phyloP scores from a whole-genome alignment of 2,797 vertebrate genomes.

The Tapirus indicus region DNA sequence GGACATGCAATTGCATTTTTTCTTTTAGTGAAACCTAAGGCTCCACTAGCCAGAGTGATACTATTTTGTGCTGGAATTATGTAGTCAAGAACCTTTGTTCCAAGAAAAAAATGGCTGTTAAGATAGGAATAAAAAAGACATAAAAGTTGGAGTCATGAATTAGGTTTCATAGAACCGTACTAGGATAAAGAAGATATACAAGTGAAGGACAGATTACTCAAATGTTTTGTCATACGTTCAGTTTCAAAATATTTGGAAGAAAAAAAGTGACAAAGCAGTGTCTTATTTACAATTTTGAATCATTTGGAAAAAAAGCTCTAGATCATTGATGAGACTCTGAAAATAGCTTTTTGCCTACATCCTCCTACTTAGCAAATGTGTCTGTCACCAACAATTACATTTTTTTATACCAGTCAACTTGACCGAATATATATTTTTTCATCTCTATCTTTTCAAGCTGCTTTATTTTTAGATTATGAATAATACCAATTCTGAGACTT shows the following conservation, averaged over 20 bases:
- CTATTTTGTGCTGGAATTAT: not conserved
- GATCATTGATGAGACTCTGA: constrained; percentile 9
- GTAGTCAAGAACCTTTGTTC: not conserved
- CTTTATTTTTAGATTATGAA: not conserved
- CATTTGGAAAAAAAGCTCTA: not conserved
- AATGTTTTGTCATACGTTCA: not conserved
- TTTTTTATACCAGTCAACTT: not conserved
- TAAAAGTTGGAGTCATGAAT: not conserved
- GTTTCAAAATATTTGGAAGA: constrained; percentile 6
- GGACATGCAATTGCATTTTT: not conserved
- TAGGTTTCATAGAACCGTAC: not conserved
- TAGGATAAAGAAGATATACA: constrained; percentile 5
- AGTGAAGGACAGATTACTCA: not conserved
- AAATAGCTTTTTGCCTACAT: not conserved
- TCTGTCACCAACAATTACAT: not conserved
- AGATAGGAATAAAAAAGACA: not conserved
- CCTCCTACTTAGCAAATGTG: not conserved
- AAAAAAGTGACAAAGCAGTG: not conserved
- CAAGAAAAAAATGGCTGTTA: not conserved
- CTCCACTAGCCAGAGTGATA: not conserved
- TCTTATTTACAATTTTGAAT: not conserved
- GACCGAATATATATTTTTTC: not conserved
- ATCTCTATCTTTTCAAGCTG: not conserved
- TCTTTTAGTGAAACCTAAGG: not conserved
- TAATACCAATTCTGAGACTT: not conserved